Evolutionary conservation across 2,797 vertebrate species (phyloP).

Genomic region (Hafferia zeledoni): DNA sequence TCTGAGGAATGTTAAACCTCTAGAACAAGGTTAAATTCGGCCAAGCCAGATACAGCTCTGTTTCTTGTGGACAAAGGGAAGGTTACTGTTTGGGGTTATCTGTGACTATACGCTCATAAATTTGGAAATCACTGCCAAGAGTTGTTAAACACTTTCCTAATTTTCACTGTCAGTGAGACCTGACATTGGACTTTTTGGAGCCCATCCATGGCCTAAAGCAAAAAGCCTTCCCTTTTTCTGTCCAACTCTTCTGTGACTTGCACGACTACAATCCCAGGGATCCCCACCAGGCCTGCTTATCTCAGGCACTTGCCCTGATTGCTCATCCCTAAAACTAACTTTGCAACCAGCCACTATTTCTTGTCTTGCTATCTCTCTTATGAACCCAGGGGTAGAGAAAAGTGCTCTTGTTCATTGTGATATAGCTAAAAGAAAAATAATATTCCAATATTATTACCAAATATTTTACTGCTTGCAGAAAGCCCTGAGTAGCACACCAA

Average conservation of each 20-base stretch:
- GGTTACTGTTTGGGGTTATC: background rate
- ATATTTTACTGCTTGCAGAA: slow-evolving; percentile 8
- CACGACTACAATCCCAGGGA: background rate
- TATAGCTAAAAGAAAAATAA: background rate
- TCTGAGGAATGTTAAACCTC: background rate
- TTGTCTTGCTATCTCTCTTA: background rate
- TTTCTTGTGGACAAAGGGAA: background rate
- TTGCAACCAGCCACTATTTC: background rate
- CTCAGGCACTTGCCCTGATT: background rate
- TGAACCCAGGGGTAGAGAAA: background rate
- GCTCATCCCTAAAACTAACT: background rate
- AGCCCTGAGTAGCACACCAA: slow-evolving; percentile 19
- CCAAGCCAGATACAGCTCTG: background rate
- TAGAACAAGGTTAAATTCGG: background rate
- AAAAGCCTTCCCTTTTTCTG: background rate
- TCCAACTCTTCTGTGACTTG: background rate
- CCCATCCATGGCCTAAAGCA: background rate
- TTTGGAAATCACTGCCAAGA: background rate
- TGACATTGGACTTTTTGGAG: background rate
- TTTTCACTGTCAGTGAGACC: background rate
- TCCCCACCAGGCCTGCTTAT: background rate
- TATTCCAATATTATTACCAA: background rate
- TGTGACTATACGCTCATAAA: background rate
- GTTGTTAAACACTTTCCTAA: background rate
- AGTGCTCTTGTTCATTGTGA: background rate